Percentiles rank a stretch among this genome's conserved stretches.
These are phyloP conservation scores for Bergia sp. DNA, from an alignment of 92 coral and sea anemone species.

Conservation along the genomic window DNA sequence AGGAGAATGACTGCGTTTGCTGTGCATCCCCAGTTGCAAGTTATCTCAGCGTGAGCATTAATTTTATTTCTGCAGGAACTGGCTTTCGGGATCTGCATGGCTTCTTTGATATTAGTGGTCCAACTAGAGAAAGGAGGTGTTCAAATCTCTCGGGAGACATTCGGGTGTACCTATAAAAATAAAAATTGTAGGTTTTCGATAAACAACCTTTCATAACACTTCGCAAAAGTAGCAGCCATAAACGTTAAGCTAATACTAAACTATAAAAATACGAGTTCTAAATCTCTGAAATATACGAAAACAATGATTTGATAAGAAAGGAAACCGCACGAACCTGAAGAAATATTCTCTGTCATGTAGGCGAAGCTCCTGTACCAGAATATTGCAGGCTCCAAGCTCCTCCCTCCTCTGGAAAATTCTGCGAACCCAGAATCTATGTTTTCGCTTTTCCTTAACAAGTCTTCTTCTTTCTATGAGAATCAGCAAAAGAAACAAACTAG, in stretches of 20 bases:
- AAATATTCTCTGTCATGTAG: slow-evolving; percentile 23
- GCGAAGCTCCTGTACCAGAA: slow-evolving; percentile 40
- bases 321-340: neutral
- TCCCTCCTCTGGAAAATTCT: slow-evolving; percentile 31
- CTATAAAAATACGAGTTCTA: neutral
- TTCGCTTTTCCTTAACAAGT: slow-evolving; percentile 30
- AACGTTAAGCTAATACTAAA: neutral
- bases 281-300: neutral
- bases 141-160: slow-evolving; percentile 44
- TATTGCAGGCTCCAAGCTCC: slow-evolving; percentile 40
- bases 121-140: slow-evolving; percentile 34
- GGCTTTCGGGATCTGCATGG: neutral
- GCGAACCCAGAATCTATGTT: slow-evolving; percentile 47
- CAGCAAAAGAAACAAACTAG: too few relatives aligned
- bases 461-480: slow-evolving; percentile 4
- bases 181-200: neutral
- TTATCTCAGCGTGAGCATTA: slow-evolving; percentile 19
- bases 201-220: too few relatives aligned
- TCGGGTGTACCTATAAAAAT: slow-evolving; percentile 21
- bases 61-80: neutral
- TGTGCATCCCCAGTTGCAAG: slow-evolving; percentile 34
- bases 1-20: slow-evolving; percentile 15
- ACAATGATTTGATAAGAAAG: neutral
- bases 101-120: slow-evolving; percentile 29
- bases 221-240: neutral